Evolutionary conservation across 2,797 vertebrate genomes (phyloP), one percentile per base, ranked within the genome.

Genomic region (Sus cebifrons): DNA sequence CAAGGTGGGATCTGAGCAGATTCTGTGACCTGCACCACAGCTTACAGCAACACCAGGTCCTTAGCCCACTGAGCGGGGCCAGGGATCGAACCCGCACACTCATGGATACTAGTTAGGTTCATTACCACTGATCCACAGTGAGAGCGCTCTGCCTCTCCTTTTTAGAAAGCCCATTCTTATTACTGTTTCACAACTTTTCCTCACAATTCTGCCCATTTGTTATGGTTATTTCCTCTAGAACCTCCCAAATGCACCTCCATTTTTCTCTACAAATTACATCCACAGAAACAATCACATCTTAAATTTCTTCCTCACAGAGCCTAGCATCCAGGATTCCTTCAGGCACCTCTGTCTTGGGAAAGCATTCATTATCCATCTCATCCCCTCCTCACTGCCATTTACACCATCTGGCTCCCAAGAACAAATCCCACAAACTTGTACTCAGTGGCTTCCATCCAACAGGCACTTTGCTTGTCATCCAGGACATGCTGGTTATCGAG

Each of bases 201-300:
- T 20, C 71, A 74, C 25, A 77, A 17, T 91, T 94, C 77, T 89
- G 2, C 36, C 44, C 49, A 75, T 21, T 70, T 86, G n/a, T 84
- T 75, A 71, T 4, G 10, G 65, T 84, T 54, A 49, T 83, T 75
- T 75, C 44, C 58, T 93, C 81, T 36, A 52, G 71, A 93, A 94
- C 12, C 49, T 96, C 68, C 17, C 49, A 92, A 40, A 44, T 3
- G 17, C 8, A 89, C 7, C 7, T 32, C 70, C 54, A 25, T 40
- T 75, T 93, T 79, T 71, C 65, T 88, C 27, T 92, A 86, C 20
- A 74, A 67, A 91, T 78, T 74, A 56, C 60, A 84, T 13, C 71
- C 16, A 52, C 18, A 62, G 49, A 90, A 86, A 40, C 56, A 79
- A 16, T 81, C 73, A 86, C 1, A 6, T 36, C 44, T 73, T 21